Evolutionary conservation across 2,888 invertebrate genomes (phyloP), one percentile per base, ranked within the genome.

Genomic region (Apantesis nais): DNA sequence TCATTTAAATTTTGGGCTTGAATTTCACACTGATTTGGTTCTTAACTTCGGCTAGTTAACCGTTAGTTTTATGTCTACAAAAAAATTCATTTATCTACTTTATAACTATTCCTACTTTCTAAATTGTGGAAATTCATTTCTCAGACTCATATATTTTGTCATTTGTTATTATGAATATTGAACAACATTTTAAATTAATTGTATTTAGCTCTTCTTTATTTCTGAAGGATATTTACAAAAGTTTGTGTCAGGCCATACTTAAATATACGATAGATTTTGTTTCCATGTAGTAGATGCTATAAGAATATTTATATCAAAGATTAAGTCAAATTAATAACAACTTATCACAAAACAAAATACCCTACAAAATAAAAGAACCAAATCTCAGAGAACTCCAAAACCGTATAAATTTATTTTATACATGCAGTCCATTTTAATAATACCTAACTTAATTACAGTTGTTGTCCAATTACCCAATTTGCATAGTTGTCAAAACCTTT

Each of bases 401-500:
- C 34, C 64, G 4, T 60, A 62, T n/a, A n/a, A n/a, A n/a, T 48
- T 62, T 37, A 34, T 44, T 58, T 61, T 67, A 52, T 31, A 52
- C 67, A 62, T 68, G 41, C 55, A 68, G 58, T 63, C 44, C n/a
- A 64, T 64, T 64, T 52, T 60, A 63, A 62, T 70, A 72, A 77
- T 73, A 67, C 62, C 39, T 25, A 74, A 72, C 71, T 70, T 71
- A 80, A 76, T 80, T 68, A 73, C 74, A 66, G 67, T 74, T 81
- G 78, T 79, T 79, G 65, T 44, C 66, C 62, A 37, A 71, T 65
- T 64, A 55, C 29, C 62, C 2, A 66, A 79, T 81, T 81, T 76
- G 71, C 79, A 81, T 81, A 81, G 78, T 81, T 68, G 63, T 73
- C 66, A 62, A 67, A 78, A 78, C 74, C 64, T 76, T 73, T 67